Evolutionary conservation across 2,888 invertebrate species (phyloP).

Genomic region (Phytoseiulus persimilis): DNA sequence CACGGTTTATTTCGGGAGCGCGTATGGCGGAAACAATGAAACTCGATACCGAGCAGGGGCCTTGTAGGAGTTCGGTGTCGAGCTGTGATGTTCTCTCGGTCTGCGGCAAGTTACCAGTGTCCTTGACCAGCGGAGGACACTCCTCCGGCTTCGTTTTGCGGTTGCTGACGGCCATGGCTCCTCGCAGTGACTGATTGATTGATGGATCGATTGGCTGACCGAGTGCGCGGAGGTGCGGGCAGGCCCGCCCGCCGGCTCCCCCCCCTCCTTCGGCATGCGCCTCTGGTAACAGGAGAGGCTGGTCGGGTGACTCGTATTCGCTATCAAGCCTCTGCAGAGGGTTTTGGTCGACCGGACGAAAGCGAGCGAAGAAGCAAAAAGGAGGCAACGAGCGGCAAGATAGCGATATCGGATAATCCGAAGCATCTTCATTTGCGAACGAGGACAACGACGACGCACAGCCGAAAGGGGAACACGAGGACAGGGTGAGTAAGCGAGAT

Average conservation of each 20-base stretch:
- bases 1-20: no score
- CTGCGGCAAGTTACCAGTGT: no score
- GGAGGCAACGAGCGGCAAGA: background rate
- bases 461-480: background rate
- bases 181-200: background rate
- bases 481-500: background rate
- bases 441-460: background rate
- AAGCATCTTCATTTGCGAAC: background rate
- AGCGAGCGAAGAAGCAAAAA: background rate
- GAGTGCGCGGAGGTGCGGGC: background rate
- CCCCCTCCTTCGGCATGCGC: background rate
- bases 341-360: background rate
- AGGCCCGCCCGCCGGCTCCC: background rate
- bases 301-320: background rate
- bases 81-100: no score
- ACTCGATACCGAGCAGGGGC: no score
- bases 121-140: no score
- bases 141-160: no score
- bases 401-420: background rate
- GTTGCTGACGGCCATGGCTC: no score
- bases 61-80: no score
- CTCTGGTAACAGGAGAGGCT: background rate
- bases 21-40: no score
- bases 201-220: background rate
- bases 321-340: background rate